Percentiles rank a stretch among this genome's conserved stretches.
These are phyloP conservation scores for Stercorarius parasiticus DNA, from an alignment of 2,113 vertebrate species.

Conservation along the genomic window DNA sequence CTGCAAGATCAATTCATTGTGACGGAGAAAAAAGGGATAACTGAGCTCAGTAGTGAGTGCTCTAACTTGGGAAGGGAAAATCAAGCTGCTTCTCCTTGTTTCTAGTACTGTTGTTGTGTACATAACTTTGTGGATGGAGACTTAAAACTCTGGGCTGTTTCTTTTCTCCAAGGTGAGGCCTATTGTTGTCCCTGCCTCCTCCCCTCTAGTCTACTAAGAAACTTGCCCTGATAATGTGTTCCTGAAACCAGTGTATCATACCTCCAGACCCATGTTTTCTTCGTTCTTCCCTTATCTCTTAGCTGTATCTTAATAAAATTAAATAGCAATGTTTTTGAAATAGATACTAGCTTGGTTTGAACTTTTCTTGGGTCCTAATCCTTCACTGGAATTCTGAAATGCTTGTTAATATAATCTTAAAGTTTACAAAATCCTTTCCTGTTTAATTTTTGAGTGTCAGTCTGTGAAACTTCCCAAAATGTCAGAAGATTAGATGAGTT, in stretches of 20 bases:
- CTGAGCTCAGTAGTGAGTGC: background rate
- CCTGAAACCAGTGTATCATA: background rate
- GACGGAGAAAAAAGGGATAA: background rate
- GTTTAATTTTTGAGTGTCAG: background rate
- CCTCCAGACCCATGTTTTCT: background rate
- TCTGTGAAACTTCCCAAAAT: background rate
- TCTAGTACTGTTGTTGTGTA: background rate
- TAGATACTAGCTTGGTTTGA: background rate
- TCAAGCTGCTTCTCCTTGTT: background rate
- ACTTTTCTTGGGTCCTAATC: background rate
- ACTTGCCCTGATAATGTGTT: background rate
- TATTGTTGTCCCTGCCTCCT: background rate
- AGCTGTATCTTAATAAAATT: background rate
- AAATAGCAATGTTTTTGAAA: background rate
- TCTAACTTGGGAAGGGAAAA: background rate
- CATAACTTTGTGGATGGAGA: background rate
- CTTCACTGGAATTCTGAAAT: conserved; percentile 3
- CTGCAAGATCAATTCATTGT: background rate
- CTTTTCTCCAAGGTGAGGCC: background rate
- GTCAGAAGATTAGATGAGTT: background rate
- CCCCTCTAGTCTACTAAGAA: background rate
- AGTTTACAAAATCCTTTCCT: conserved; percentile 26
- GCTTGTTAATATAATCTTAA: background rate
- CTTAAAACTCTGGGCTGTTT: background rate
- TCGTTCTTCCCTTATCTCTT: background rate